A percentile compares a stretch with the other conserved stretches of the same genome.
Evolutionary conservation across 2,888 invertebrate genomes (phyloP).

Genomic region (Xanthia togata): DNA sequence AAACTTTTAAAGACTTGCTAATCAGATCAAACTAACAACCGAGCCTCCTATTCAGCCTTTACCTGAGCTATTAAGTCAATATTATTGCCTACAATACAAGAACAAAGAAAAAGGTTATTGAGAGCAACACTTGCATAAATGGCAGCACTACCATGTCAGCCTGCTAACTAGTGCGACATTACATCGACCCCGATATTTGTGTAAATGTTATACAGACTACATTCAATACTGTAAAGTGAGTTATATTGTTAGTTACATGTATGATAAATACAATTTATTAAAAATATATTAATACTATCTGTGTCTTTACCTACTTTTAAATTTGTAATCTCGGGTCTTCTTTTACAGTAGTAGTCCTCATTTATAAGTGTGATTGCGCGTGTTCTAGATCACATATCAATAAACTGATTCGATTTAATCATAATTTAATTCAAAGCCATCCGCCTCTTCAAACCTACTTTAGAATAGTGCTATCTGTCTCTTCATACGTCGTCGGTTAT

Average conservation of each 20-base stretch:
- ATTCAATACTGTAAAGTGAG: constrained; percentile 47
- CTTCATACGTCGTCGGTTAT: constrained; percentile 23
- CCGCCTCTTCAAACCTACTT: constrained; percentile 23
- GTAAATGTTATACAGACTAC: constrained; percentile 51
- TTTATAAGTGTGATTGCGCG: constrained; percentile 50
- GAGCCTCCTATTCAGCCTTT: constrained; percentile 28
- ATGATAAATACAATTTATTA: constrained; percentile 26
- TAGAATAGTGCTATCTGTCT: constrained; percentile 22
- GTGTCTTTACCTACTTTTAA: constrained; percentile 27
- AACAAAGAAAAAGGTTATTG: constrained; percentile 57
- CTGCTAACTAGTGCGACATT: constrained; percentile 51
- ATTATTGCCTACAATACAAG: constrained; percentile 37
- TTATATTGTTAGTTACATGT: constrained; percentile 42
- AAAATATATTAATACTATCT: constrained; percentile 31
- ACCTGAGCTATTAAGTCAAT: constrained; percentile 20
- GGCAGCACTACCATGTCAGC: constrained; percentile 53
- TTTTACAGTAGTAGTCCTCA: constrained; percentile 46
- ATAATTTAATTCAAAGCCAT: constrained; percentile 29
- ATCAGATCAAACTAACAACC: constrained; percentile 15
- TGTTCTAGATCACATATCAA: constrained; percentile 52
- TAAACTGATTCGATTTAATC: constrained; percentile 47
- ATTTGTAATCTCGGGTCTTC: constrained; percentile 33
- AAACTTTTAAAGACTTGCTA: constrained; percentile 10
- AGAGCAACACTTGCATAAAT: constrained; percentile 59
- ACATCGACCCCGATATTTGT: constrained; percentile 58